Evolutionary conservation across 2,113 vertebrate genomes (phyloP), one percentile per base, ranked within the genome.

Genomic region (Telmatochromis sp.): DNA sequence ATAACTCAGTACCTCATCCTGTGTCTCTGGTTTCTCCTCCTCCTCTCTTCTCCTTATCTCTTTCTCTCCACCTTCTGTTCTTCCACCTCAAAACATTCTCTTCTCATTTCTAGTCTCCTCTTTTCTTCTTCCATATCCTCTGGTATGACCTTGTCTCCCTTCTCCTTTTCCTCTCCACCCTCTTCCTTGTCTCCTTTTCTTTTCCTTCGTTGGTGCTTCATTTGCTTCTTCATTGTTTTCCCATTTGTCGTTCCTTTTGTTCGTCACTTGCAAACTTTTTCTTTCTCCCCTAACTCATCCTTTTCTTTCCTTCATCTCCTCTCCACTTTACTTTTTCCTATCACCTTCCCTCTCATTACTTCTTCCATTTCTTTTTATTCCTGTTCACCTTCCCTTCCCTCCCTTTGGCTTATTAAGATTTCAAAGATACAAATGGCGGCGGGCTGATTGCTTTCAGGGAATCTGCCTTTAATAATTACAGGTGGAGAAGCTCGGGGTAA

Each of bases 401-500:
- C 21, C 65, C 84, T 54, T 88, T 84, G 86, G 79, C 97, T 98
- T 98, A 98, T 99, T 98, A 98, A 98, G 98, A 98, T 97, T 98
- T 98, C 97, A 97, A 95, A 98, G 98, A 98, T 98, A 98, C 96
- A 98, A 97, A 98, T 96, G 97, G 96, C 95, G 97, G 96, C 91
- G 96, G 93, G 97, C 97, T 98, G 99, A 99, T 99, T 99, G 98
- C 98, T 99, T 98, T 98, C 97, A 98, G 98, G 97, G 98, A 97
- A 98, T 98, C 97, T 99, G 98, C 98, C 98, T 97, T 97, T 98
- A 98, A 98, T 98, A 98, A 99, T 99, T 98, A 99, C 98, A 98
- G 97, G 96, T 97, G 97, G 97, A 97, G 97, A 96, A 96, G 97
- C 96, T 97, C 92, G 97, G 96, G 97, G 19, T 96, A 96, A 97